A percentile compares a stretch with the other conserved stretches of the same genome.
Evolutionary conservation across 2,797 vertebrate species (phyloP).

Genomic region (Orientallactaga sibirica): DNA sequence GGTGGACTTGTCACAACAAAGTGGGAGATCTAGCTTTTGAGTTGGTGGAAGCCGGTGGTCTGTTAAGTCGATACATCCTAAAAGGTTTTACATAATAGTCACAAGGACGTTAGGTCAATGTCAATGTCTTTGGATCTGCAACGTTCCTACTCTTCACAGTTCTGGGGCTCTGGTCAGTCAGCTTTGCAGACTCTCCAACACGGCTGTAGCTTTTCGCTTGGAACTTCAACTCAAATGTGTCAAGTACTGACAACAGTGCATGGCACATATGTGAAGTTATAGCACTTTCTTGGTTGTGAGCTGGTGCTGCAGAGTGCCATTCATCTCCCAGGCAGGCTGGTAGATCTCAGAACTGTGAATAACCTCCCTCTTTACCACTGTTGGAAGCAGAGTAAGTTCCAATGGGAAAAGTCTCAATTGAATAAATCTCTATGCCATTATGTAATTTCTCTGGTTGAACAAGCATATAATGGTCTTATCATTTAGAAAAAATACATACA

Average conservation of each 20-base stretch:
- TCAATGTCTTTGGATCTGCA: background rate
- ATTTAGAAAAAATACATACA: constrained; percentile 40
- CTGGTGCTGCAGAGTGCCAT: background rate
- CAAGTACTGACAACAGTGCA: background rate
- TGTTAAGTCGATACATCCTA: background rate
- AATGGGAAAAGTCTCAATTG: background rate
- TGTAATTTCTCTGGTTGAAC: background rate
- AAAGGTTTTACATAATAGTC: background rate
- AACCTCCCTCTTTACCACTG: background rate
- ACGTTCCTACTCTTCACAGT: background rate
- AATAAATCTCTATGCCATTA: background rate
- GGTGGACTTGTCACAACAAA: background rate
- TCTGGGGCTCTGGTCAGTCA: background rate
- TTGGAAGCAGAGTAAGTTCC: background rate
- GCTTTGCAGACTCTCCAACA: background rate
- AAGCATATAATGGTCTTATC: background rate
- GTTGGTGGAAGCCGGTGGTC: background rate
- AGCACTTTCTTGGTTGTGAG: background rate
- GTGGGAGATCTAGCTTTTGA: background rate
- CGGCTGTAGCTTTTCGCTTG: background rate
- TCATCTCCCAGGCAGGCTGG: background rate
- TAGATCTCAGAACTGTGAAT: background rate
- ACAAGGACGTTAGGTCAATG: background rate
- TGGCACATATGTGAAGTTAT: background rate
- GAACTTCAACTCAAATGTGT: background rate